Percentiles rank a stretch among this genome's conserved stretches.
Conservation (phyloP, 2,113 vertebrate species). For the Rhea pennata region DNA sequence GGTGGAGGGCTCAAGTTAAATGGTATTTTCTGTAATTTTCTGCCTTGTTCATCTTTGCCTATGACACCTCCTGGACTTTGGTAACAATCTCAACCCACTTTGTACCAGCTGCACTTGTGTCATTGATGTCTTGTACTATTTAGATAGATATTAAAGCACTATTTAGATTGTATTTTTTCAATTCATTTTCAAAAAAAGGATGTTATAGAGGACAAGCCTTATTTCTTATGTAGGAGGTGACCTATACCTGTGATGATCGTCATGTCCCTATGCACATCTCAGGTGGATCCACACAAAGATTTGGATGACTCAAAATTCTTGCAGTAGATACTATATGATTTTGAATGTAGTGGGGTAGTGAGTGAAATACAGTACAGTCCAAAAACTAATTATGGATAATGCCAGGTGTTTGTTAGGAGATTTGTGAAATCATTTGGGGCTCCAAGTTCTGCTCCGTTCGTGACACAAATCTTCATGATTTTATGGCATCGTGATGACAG, state of each 20-base stretch:
- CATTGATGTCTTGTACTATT: neutral
- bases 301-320: neutral
- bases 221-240: neutral
- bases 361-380: neutral
- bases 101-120: neutral
- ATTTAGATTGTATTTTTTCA: neutral
- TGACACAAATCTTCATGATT: neutral
- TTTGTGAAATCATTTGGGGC: neutral
- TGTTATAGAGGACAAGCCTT: neutral
- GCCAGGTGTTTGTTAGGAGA: neutral
- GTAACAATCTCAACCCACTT: neutral
- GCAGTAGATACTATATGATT: neutral
- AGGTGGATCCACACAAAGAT: neutral
- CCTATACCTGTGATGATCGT: neutral
- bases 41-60: neutral
- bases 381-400: neutral
- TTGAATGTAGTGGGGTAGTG: neutral
- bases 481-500: neutral
- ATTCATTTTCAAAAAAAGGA: neutral
- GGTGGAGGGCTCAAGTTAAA: neutral
- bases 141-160: neutral
- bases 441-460: rapidly evolving
- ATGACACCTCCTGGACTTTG: neutral
- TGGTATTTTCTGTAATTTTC: neutral
- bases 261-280: neutral